These are phyloP conservation scores for Pheosia gnoma DNA, from an alignment of 2,888 invertebrate genomes.

Conservation along the genomic window DNA sequence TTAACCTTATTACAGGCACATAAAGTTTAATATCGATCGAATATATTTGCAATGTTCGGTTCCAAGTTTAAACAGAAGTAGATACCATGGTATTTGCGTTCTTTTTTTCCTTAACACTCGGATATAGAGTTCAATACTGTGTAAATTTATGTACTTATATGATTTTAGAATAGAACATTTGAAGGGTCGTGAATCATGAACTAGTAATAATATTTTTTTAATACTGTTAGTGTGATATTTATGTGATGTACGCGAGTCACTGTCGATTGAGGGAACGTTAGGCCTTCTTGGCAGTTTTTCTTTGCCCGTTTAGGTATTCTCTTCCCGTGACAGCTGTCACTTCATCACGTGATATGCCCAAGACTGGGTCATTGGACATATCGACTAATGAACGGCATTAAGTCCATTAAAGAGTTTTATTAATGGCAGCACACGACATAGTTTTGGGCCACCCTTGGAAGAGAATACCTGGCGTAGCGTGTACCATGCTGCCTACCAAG, in stretches of 20 bases:
- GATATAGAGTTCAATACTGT: constrained; percentile 42
- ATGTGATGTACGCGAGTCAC: constrained; percentile 2
- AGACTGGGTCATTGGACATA: too few species aligned
- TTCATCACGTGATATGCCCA: too few species aligned
- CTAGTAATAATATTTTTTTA: constrained; percentile 32
- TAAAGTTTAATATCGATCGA: neutral
- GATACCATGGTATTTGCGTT: neutral
- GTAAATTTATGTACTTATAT: constrained; percentile 6
- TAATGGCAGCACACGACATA: too few species aligned
- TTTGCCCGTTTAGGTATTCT: too few species aligned
- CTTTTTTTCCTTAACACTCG: neutral
- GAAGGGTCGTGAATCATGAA: constrained; percentile 40
- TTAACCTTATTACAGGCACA: neutral
- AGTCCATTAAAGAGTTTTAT: too few species aligned
- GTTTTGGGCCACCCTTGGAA: too few species aligned
- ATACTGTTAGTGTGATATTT: constrained; percentile 12
- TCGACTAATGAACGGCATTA: too few species aligned
- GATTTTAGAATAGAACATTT: constrained; percentile 7
- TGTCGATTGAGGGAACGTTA: neutral
- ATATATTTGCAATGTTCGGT: neutral
- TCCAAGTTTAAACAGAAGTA: neutral
- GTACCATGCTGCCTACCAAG: too few species aligned
- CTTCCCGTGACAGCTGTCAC: too few species aligned
- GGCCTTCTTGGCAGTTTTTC: too few species aligned
- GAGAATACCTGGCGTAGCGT: too few species aligned